These are phyloP conservation scores for Tonatia bakeri DNA, from an alignment of 2,113 vertebrate species.

Conservation along the genomic window DNA sequence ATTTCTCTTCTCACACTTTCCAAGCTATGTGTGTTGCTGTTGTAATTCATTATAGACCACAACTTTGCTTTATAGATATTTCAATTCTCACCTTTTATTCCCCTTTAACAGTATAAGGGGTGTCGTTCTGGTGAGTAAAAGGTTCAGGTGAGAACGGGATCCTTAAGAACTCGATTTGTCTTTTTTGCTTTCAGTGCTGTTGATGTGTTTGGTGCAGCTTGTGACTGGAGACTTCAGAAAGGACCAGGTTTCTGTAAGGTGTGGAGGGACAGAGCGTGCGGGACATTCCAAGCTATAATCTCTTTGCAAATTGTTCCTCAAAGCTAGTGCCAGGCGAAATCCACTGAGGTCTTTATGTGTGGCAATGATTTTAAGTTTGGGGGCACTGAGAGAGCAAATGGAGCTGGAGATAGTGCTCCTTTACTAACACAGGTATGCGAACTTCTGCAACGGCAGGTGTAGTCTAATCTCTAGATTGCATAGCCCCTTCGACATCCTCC, in stretches of 20 bases:
- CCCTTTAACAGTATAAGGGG: neutral
- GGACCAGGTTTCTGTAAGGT: constrained; percentile 29
- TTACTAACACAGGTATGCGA: neutral
- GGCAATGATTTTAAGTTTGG: neutral
- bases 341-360: constrained; percentile 8
- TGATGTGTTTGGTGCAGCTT: constrained; percentile 28
- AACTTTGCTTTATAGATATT: constrained; percentile 50
- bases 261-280: neutral
- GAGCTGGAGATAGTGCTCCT: neutral
- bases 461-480: neutral
- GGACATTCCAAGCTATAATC: neutral
- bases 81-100: constrained; percentile 20
- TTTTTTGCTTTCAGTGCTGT: constrained; percentile 31
- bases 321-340: neutral
- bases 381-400: neutral
- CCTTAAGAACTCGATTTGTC: neutral
- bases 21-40: neutral
- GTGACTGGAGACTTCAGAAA: neutral
- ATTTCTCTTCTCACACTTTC: neutral
- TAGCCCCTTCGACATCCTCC: neutral
- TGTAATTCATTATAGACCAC: constrained; percentile 22
- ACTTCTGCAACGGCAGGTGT: constrained; percentile 17
- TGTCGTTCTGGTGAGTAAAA: constrained; percentile 17
- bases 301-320: constrained; percentile 25
- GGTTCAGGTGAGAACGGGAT: neutral